phyloP scores from a whole-genome alignment of 1,140 invertebrate genomes.

The Andrena cerasifolii region DNA sequence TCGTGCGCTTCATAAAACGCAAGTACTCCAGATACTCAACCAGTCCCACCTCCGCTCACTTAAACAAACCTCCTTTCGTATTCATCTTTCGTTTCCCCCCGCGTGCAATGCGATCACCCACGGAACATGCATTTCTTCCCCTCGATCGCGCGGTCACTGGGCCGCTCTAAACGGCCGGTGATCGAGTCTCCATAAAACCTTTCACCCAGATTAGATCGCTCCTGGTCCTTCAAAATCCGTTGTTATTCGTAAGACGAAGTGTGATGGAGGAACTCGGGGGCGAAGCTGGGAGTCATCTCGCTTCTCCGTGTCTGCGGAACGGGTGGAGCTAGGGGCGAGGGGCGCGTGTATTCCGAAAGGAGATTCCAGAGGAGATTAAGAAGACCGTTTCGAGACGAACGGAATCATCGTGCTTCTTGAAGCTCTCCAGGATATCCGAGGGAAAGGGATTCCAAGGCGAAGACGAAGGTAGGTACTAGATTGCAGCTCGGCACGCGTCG shows the following conservation, averaged over 20 bases:
- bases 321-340: background rate
- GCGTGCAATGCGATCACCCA: too few species aligned
- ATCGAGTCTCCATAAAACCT: background rate
- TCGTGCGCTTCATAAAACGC: too few species aligned
- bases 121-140: slow-evolving; percentile 1
- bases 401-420: slow-evolving; percentile 65
- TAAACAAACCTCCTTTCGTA: too few species aligned
- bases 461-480: slow-evolving; percentile 52
- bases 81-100: too few species aligned
- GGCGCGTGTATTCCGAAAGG: slow-evolving; percentile 41
- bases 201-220: background rate
- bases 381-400: slow-evolving; percentile 61
- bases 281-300: slow-evolving; percentile 21
- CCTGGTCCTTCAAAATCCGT: background rate
- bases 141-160: background rate
- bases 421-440: slow-evolving; percentile 53
- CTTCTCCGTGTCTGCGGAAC: slow-evolving; percentile 18
- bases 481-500: slow-evolving; percentile 67
- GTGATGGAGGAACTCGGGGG: background rate
- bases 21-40: too few species aligned
- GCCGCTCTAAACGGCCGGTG: background rate
- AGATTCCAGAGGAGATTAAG: slow-evolving; percentile 66
- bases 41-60: too few species aligned
- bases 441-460: slow-evolving; percentile 56
- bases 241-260: background rate